Conservation (phyloP, 2,797 vertebrate species). For the Epinephelus coioides region DNA sequence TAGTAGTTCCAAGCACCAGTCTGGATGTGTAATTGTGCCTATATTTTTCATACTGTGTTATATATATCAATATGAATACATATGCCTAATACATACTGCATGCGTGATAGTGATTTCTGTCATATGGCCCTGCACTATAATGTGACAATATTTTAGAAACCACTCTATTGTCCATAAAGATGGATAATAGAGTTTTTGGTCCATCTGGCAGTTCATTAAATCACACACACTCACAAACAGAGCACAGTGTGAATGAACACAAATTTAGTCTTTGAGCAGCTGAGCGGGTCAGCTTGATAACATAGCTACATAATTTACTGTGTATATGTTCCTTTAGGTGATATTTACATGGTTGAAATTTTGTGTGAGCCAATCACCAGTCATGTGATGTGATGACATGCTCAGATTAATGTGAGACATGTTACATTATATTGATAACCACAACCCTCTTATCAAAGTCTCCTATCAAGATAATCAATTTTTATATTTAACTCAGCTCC, state of each 20-base stretch:
- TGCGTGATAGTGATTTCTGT: not conserved
- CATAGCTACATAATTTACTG: not conserved
- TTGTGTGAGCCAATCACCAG: not conserved
- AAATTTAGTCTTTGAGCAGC: not conserved
- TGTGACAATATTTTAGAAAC: conserved; percentile 17
- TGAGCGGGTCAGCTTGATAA: not conserved
- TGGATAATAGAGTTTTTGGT: conserved; percentile 5
- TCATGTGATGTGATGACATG: no score
- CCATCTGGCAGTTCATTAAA: conserved; percentile 46
- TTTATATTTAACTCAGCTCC: not conserved
- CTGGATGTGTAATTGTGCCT: not conserved
- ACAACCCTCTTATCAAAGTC: not conserved
- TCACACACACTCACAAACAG: not conserved
- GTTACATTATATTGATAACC: not conserved
- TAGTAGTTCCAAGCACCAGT: not conserved
- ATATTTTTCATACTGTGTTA: not conserved
- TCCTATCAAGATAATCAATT: not conserved
- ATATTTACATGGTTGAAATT: not conserved
- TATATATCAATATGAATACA: not conserved
- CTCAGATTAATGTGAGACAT: not conserved
- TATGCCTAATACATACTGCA: not conserved
- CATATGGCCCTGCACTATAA: not conserved
- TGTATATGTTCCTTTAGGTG: not conserved
- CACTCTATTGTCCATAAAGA: conserved; percentile 33
- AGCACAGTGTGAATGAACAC: not conserved